Percentiles rank a stretch among this genome's conserved stretches.
phyloP scores from a whole-genome alignment of 2,888 invertebrate genomes.

The Mythimna vitellina region DNA sequence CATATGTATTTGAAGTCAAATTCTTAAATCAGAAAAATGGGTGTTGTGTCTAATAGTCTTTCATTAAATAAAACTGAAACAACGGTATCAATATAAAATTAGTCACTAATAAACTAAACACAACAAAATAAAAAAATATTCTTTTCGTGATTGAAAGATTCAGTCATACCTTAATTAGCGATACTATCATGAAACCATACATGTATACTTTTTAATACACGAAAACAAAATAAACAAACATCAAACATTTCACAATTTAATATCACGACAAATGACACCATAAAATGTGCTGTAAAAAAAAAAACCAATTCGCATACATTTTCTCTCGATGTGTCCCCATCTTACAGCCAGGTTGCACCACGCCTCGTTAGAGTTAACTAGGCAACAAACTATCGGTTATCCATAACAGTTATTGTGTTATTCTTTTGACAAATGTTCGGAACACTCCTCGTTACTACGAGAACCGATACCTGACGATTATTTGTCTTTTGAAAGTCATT shows the following conservation, averaged over 20 bases:
- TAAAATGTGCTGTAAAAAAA: neutral
- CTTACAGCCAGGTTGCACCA: conserved; percentile 63
- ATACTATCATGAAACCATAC: too few relatives aligned
- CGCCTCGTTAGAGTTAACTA: conserved; percentile 83
- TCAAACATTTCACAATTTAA: neutral
- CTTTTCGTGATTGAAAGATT: too few relatives aligned
- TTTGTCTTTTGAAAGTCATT: conserved; percentile 74
- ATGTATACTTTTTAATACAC: too few relatives aligned
- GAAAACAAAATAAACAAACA: neutral
- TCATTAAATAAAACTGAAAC: too few relatives aligned
- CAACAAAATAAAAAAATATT: too few relatives aligned
- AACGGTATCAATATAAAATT: too few relatives aligned
- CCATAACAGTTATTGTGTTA: conserved; percentile 87
- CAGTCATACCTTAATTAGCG: too few relatives aligned
- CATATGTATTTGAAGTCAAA: too few relatives aligned
- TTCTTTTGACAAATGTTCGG: conserved; percentile 86
- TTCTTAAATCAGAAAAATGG: too few relatives aligned
- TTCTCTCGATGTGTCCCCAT: conserved; percentile 64
- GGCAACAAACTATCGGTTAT: conserved; percentile 87
- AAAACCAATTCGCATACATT: conserved; percentile 18
- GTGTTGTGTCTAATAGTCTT: too few relatives aligned
- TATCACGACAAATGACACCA: conserved; percentile 11
- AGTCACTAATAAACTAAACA: too few relatives aligned
- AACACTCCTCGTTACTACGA: conserved; percentile 79
- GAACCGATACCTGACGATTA: conserved; percentile 71